Conservation (phyloP, 2,113 vertebrate species). For the Raja brachyura region DNA sequence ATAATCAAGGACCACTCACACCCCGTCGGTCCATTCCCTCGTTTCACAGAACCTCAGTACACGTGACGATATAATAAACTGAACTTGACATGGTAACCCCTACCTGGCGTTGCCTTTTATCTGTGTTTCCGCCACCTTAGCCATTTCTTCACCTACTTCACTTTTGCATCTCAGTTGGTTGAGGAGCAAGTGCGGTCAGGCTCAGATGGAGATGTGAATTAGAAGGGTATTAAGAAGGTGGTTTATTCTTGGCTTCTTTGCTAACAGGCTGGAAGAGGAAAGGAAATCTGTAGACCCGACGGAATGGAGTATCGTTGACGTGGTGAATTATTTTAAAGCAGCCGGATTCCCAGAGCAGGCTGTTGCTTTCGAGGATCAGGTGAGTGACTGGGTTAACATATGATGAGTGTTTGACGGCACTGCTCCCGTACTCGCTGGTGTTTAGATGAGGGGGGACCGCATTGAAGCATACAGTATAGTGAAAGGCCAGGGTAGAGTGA, state of each 20-base stretch:
- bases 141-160: neutral
- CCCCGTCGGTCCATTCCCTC: too few species aligned
- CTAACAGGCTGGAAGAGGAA: conserved; percentile 58
- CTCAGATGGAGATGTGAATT: neutral
- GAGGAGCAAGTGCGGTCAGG: neutral
- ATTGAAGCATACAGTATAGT: too few species aligned
- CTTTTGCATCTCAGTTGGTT: too few species aligned
- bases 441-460: too few species aligned
- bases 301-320: conserved; percentile 76
- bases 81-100: too few species aligned
- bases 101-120: neutral
- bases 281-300: conserved; percentile 59
- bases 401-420: too few species aligned
- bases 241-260: neutral
- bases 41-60: too few species aligned
- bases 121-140: neutral
- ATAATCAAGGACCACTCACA: too few species aligned
- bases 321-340: conserved; percentile 73
- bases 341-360: conserved; percentile 78
- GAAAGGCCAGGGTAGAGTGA: too few species aligned
- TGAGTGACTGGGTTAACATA: conserved; percentile 42
- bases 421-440: too few species aligned
- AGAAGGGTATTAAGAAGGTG: neutral
- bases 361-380: conserved; percentile 73
- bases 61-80: too few species aligned